These are phyloP conservation scores for Cinclus mexicanus DNA, from an alignment of 2,113 vertebrate genomes.

Conservation along the genomic window DNA sequence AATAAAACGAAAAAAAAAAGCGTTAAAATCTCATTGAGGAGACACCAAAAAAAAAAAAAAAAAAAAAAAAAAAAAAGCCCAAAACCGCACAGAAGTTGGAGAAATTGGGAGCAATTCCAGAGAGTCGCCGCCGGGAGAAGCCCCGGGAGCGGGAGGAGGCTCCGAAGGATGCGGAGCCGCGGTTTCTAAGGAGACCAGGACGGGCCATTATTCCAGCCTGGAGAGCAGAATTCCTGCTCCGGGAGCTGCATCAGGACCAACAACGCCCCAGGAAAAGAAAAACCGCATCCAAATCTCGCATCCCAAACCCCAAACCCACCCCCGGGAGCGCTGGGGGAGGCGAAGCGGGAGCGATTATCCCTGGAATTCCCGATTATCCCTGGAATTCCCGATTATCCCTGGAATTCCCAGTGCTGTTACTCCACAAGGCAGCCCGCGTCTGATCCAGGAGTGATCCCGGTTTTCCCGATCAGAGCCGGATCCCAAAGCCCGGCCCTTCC, in stretches of 20 bases:
- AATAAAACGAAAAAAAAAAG: neutral
- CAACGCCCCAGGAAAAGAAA: neutral
- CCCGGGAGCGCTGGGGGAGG: neutral
- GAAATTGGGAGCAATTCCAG: neutral
- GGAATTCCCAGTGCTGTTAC: accelerated
- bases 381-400: neutral
- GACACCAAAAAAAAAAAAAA: too few relatives aligned
- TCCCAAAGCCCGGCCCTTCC: neutral
- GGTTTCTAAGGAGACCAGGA: slow-evolving; percentile 66
- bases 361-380: too few relatives aligned
- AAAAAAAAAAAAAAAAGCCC: neutral
- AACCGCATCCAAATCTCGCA: too few relatives aligned
- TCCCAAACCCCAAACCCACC: too few relatives aligned
- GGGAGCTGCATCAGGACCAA: neutral
- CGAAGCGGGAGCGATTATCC: neutral
- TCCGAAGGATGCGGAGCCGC: slow-evolving; percentile 12
- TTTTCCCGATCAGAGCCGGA: neutral
- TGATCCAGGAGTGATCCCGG: neutral
- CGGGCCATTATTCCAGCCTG: neutral
- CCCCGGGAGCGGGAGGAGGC: neutral
- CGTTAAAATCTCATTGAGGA: neutral
- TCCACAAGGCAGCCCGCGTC: neutral
- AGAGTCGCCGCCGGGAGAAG: neutral
- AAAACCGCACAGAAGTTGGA: neutral
- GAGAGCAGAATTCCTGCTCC: slow-evolving; percentile 10